Conservation (phyloP, 2,888 invertebrate species). For the Athetis lepigone region DNA sequence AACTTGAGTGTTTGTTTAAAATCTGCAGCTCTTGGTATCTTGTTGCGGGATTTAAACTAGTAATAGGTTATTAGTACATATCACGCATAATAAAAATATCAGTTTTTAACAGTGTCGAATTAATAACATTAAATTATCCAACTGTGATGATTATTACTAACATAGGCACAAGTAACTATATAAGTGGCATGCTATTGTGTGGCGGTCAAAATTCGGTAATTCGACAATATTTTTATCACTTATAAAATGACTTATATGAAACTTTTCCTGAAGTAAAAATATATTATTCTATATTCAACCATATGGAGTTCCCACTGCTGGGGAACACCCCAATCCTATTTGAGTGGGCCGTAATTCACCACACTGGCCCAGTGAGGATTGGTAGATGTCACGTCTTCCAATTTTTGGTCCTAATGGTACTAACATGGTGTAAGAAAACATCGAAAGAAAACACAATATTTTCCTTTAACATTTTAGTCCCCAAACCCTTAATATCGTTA, state of each 20-base stretch:
- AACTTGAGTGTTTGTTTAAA: constrained; percentile 2
- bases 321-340: not conserved
- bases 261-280: no score
- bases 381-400: not conserved
- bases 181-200: no score
- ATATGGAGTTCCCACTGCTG: not conserved
- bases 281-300: no score
- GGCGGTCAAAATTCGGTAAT: no score
- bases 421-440: not conserved
- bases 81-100: not conserved
- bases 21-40: no score
- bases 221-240: no score
- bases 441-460: no score
- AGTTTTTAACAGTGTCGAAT: not conserved
- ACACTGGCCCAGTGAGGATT: not conserved
- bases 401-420: not conserved
- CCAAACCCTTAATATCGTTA: not conserved
- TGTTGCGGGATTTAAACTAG: no score
- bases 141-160: no score
- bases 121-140: no score
- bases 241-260: no score
- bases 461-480: not conserved
- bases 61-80: not conserved
- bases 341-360: not conserved
- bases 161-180: no score